Evolutionary conservation across 2,797 vertebrate species (phyloP), one percentile per base, ranked within the genome.

Genomic region (Streptopelia turtur): DNA sequence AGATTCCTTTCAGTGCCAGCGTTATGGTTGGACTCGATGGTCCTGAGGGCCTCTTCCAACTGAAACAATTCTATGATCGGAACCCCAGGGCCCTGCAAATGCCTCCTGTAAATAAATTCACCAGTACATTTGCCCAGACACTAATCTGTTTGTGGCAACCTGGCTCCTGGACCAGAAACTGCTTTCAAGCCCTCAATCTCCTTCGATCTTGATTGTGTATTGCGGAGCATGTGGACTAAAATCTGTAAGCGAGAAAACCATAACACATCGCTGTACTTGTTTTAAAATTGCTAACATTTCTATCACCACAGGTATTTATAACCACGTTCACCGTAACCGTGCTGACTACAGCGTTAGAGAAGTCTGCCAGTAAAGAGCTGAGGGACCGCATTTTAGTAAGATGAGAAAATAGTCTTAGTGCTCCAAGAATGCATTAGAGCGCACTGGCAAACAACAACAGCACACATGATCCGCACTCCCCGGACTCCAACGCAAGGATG

Each of bases 401-500:
- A 56, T 45, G 60, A 75, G 69, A 49, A 76, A 82, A 77, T 6
- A 39, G 64, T 41, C 64, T 72, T 65, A 94, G 94, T 83, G 93
- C 83, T 95, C 66, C 81, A 55, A 69, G 84, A 79, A 69, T 28
- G 89, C 89, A 65, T 95, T 95, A 72, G 1, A 79, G 83, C n/a
- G 25, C 41, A 1, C 77, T 22, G 88, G 43, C 80, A 81, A 85
- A 63, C 81, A 85, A 31, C 35, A 80, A 59, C 3, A 91, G 72
- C 13, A 31, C 75, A 77, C 56, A 31, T n/a, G 61, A 84, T 25
- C 89, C 68, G 65, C 6, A 3, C 81, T 90, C 74, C 39, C 35
- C 21, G 31, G 78, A 14, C 60, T 39, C 47, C 55, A 33, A 52
- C 92, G 87, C 74, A 77, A 83, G 82, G 80, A 91, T 59, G 89